phyloP scores from a whole-genome alignment of 2,888 invertebrate species.

The Macropis europaea region DNA sequence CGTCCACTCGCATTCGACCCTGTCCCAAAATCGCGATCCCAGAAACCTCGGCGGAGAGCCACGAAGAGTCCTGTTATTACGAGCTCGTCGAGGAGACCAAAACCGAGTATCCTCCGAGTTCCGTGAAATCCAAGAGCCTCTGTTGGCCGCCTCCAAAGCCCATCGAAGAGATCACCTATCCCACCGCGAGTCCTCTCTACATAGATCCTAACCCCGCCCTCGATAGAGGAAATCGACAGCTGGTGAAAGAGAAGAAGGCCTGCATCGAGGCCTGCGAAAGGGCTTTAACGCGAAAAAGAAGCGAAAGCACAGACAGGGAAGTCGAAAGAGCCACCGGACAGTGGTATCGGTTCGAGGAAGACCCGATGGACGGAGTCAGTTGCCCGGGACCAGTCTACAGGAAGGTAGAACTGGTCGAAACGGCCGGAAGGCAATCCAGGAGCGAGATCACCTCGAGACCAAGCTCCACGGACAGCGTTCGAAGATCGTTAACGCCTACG shows the following conservation, averaged over 20 bases:
- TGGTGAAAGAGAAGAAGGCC: constrained; percentile 69
- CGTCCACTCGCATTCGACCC: background rate
- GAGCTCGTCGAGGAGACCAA: constrained; percentile 58
- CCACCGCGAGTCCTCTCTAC: constrained; percentile 77
- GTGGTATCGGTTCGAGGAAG: constrained; percentile 32
- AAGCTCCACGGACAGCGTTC: constrained; percentile 72
- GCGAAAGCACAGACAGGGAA: constrained; percentile 48
- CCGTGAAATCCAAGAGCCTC: constrained; percentile 69
- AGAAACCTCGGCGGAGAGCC: constrained; percentile 50
- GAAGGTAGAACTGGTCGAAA: constrained; percentile 69
- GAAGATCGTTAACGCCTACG: constrained; percentile 76
- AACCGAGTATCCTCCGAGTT: constrained; percentile 52
- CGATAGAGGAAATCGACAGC: constrained; percentile 65
- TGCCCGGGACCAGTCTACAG: constrained; percentile 74
- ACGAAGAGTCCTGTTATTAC: constrained; percentile 64
- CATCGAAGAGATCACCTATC: constrained; percentile 76
- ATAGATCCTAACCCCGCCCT: constrained; percentile 75
- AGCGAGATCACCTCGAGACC: constrained; percentile 63
- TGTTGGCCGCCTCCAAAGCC: constrained; percentile 75
- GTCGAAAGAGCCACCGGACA: constrained; percentile 41
- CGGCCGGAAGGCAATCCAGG: constrained; percentile 58
- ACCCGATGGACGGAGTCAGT: constrained; percentile 73
- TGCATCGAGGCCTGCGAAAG: constrained; percentile 66
- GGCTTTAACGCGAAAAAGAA: constrained; percentile 33
- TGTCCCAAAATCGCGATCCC: constrained; percentile 5